phyloP scores from a whole-genome alignment of 2,113 vertebrate genomes.

The Cheirogaleus medius region DNA sequence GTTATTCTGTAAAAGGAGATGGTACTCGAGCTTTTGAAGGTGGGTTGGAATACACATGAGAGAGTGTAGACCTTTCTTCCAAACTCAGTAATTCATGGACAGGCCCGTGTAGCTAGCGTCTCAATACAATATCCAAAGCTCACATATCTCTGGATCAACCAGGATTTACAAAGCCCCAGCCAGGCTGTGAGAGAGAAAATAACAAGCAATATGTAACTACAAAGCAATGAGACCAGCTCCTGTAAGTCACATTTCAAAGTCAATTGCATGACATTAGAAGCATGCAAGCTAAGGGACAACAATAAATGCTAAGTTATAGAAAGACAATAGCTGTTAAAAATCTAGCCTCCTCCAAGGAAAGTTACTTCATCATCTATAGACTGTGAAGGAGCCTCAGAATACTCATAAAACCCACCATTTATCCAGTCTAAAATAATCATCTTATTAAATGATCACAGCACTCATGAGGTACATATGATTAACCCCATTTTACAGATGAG shows the following conservation, averaged over 20 bases:
- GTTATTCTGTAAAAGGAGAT: background rate
- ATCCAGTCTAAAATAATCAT: background rate
- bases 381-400: background rate
- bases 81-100: background rate
- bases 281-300: background rate
- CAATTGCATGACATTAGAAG: background rate
- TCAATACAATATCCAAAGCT: background rate
- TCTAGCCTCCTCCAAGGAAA: background rate
- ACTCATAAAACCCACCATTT: conserved; percentile 1
- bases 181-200: background rate
- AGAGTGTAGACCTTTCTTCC: background rate
- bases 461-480: background rate
- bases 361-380: background rate
- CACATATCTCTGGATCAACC: background rate
- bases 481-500: conserved; percentile 44
- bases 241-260: conserved; percentile 15
- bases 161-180: background rate
- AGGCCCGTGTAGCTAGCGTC: background rate
- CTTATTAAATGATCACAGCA: background rate
- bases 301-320: conserved; percentile 5
- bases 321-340: background rate
- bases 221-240: background rate
- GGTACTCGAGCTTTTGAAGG: background rate
- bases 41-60: background rate
- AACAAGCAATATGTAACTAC: background rate